Percentiles rank a stretch among this genome's conserved stretches.
These are phyloP conservation scores for Mimachlamys varia DNA, from an alignment of 2,888 invertebrate genomes.

Conservation along the genomic window DNA sequence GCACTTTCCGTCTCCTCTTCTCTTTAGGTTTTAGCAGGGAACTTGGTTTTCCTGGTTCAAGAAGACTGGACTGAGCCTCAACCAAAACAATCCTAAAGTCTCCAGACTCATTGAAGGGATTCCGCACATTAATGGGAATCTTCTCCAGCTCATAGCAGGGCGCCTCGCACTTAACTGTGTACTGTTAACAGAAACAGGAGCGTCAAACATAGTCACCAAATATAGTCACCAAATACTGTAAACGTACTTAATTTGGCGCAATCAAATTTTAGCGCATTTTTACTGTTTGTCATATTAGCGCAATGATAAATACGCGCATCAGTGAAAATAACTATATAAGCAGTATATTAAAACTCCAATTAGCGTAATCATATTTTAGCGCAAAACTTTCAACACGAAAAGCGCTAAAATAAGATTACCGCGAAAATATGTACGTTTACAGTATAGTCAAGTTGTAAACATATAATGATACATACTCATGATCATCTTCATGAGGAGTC, in stretches of 20 bases:
- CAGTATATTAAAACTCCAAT: too few species aligned
- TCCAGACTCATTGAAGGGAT: constrained; percentile 78
- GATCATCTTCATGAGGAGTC: background rate
- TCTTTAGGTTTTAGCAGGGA: constrained; percentile 64
- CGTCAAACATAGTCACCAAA: background rate
- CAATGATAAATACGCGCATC: too few species aligned
- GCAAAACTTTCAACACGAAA: too few species aligned
- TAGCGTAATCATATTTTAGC: too few species aligned
- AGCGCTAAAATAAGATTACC: too few species aligned
- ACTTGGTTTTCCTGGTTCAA: constrained; percentile 61
- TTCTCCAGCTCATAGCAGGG: constrained; percentile 79
- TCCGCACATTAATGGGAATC: constrained; percentile 74
- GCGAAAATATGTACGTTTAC: too few species aligned
- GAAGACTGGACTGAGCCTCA: constrained; percentile 70
- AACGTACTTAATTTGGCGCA: too few species aligned
- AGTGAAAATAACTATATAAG: too few species aligned
- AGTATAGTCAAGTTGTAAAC: background rate
- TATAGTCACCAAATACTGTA: too few species aligned
- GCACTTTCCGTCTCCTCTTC: constrained; percentile 67
- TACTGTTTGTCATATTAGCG: too few species aligned
- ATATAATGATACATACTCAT: background rate
- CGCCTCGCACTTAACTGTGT: constrained; percentile 73
- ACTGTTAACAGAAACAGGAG: constrained; percentile 61
- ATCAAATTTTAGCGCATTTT: too few species aligned
- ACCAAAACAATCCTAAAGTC: constrained; percentile 78